These are phyloP conservation scores for honey bee (Apis mellifera) DNA, from an alignment of 1,140 invertebrate species.

Conservation along the genomic window DNA sequence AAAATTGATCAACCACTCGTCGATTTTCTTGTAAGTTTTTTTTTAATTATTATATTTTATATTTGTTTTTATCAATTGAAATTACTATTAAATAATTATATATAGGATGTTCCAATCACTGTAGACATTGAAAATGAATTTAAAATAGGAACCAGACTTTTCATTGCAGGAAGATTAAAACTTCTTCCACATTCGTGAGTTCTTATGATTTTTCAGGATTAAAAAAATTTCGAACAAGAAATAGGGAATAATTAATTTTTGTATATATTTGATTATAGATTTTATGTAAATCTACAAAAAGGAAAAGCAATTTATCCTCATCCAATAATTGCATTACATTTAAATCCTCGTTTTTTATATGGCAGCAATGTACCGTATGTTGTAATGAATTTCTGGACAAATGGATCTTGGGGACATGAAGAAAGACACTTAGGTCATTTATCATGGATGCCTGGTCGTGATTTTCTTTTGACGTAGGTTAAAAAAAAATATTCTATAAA, in stretches of 20 bases:
- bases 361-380: constrained; percentile 73
- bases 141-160: constrained; percentile 79
- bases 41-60: neutral
- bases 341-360: constrained; percentile 84
- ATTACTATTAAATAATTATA: constrained; percentile 5
- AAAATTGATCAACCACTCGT: constrained; percentile 65
- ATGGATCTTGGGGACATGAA: constrained; percentile 78
- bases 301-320: constrained; percentile 84
- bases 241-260: neutral
- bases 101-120: constrained; percentile 77
- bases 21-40: constrained; percentile 69
- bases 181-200: constrained; percentile 84
- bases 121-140: constrained; percentile 79
- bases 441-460: constrained; percentile 77
- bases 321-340: constrained; percentile 84
- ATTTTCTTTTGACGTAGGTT: constrained; percentile 77
- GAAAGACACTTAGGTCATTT: constrained; percentile 77
- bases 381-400: constrained; percentile 79
- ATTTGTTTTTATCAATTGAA: neutral
- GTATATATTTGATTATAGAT: constrained; percentile 71
- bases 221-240: neutral
- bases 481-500: neutral
- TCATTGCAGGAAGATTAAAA: constrained; percentile 84
- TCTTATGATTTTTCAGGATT: neutral
- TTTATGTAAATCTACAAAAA: constrained; percentile 87